phyloP scores from a whole-genome alignment of 2,888 invertebrate species.

The Aporophyla lueneburgensis region DNA sequence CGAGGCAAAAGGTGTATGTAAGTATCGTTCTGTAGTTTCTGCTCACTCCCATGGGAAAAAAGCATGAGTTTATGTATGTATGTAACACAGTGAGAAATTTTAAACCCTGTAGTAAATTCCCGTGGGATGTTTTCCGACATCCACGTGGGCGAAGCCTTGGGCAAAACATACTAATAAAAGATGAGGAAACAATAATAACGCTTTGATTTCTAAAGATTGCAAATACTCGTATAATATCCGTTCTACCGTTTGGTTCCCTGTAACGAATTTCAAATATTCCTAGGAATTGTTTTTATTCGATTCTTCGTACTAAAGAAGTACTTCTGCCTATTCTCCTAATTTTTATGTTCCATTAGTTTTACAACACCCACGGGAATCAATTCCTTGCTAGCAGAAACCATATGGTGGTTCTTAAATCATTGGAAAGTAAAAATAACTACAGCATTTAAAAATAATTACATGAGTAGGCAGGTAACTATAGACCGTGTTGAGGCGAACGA shows the following conservation, averaged over 20 bases:
- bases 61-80: too few relatives aligned
- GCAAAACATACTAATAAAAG: not conserved
- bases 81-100: too few relatives aligned
- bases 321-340: not conserved
- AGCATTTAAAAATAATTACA: not conserved
- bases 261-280: not conserved
- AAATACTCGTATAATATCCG: not conserved
- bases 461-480: not conserved
- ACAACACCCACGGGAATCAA: conserved; percentile 28
- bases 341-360: not conserved
- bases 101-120: too few relatives aligned
- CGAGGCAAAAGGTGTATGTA: too few relatives aligned
- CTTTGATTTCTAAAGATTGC: not conserved
- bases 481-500: not conserved
- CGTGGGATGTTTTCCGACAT: too few relatives aligned
- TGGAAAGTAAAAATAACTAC: not conserved
- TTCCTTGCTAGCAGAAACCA: conserved; percentile 1
- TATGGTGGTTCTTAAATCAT: conserved; percentile 19
- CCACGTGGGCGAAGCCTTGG: too few relatives aligned
- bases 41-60: too few relatives aligned
- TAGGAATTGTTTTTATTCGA: conserved; percentile 22
- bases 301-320: conserved; percentile 14
- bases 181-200: not conserved
- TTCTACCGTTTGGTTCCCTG: not conserved
- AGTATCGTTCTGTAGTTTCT: too few relatives aligned